A percentile compares a stretch with the other conserved stretches of the same genome.
phyloP scores from a whole-genome alignment of 2,888 invertebrate species.

The Ischnus inquisitorius region DNA sequence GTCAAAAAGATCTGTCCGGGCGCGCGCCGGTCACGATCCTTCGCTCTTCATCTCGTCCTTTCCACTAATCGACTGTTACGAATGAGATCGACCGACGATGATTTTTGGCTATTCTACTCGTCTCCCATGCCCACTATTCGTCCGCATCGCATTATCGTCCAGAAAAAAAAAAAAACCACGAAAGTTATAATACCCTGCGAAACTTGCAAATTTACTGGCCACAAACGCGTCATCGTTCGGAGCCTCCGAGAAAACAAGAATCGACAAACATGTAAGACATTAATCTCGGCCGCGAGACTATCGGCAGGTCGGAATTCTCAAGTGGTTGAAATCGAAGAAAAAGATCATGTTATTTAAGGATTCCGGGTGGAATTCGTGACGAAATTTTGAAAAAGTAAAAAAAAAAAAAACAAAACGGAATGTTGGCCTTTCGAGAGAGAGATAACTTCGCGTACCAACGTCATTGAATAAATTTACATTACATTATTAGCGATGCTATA shows the following conservation, averaged over 20 bases:
- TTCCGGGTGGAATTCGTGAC: conserved; percentile 28
- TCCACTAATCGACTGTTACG: conserved; percentile 42
- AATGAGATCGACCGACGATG: conserved; percentile 50
- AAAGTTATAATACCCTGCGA: conserved; percentile 24
- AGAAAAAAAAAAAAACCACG: not conserved
- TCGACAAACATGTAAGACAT: conserved; percentile 38
- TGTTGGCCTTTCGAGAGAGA: conserved; percentile 43
- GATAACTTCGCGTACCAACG: conserved; percentile 45
- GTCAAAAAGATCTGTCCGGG: conserved; percentile 67
- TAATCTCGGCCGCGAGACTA: conserved; percentile 47
- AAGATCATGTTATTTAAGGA: conserved; percentile 33
- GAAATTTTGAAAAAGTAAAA: conserved; percentile 33
- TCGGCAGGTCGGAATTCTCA: conserved; percentile 17
- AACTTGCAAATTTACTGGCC: not conserved
- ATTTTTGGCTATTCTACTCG: conserved; percentile 22
- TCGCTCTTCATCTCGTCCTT: conserved; percentile 35
- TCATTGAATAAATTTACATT: conserved; percentile 62
- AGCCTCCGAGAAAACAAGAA: conserved; percentile 12
- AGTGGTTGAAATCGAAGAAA: conserved; percentile 4
- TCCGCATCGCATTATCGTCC: not conserved
- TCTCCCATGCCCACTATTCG: not conserved
- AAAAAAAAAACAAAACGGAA: conserved; percentile 44
- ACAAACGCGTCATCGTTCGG: not conserved
- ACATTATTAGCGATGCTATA: conserved; percentile 57
- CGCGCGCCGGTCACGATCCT: conserved; percentile 66